Evolutionary conservation across 1,140 invertebrate genomes (phyloP).

Genomic region (Dysdera silvatica): DNA sequence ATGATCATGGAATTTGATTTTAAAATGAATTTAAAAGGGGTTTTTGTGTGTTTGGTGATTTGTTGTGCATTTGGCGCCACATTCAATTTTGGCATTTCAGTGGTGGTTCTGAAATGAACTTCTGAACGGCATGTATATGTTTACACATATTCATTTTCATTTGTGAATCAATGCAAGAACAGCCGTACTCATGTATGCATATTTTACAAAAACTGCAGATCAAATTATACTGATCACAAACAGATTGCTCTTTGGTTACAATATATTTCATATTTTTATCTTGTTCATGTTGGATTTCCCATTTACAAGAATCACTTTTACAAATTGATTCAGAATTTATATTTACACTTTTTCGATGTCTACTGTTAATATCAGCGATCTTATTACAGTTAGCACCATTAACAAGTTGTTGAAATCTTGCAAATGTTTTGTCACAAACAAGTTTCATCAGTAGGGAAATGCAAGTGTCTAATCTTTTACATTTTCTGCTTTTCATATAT

Average conservation of each 20-base stretch:
- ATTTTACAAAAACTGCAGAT: neutral
- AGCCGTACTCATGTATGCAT: conserved; percentile 1
- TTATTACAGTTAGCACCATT: neutral
- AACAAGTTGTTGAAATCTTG: conserved; percentile 44
- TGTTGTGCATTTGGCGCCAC: too few species aligned
- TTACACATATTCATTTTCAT: conserved; percentile 7
- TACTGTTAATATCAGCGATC: neutral
- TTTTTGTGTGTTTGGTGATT: too few species aligned
- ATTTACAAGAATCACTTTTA: neutral
- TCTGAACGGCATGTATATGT: conserved; percentile 17
- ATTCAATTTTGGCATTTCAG: too few species aligned
- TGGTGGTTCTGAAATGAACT: too few species aligned
- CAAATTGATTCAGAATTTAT: neutral
- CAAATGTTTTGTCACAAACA: conserved; percentile 51
- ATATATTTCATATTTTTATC: neutral
- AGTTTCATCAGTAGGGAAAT: conserved; percentile 38
- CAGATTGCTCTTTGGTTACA: neutral
- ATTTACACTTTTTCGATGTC: neutral
- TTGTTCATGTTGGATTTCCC: neutral
- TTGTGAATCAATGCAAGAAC: conserved; percentile 5
- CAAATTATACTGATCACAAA: neutral
- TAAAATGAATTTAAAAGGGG: too few species aligned
- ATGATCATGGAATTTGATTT: too few species aligned
- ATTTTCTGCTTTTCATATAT: conserved; percentile 7
- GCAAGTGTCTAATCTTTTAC: conserved; percentile 1